Base-by-base conservation (phyloP, 2,113 vertebrate genomes). In the Charadrius vociferus region DNA sequence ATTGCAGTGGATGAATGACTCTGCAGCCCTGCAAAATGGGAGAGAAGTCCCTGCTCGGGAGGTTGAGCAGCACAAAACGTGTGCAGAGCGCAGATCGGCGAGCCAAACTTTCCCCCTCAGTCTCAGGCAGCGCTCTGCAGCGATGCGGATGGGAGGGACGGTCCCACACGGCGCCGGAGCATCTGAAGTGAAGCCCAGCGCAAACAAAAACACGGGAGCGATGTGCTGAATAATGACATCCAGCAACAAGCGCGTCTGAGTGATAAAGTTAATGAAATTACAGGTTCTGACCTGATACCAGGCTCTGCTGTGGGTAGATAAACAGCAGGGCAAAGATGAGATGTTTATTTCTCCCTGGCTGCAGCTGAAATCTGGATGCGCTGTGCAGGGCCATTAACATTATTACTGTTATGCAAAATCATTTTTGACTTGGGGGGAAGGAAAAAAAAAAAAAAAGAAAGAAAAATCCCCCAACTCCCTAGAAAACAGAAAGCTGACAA, bases 241-340 rank as follows among this genome's bases (percentile, higher is more conserved):
- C 61, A 91, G 96, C 82, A 93, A 95, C 90, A 93, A 92, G 83
- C 82, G 6, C 12, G 75, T 95, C 91, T 92, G 87, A 94, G 86
- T 81, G 97, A 97, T 96, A 96, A 98, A 96, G 95, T 96, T 97
- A 98, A 98, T 97, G 96, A 97, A 97, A 97, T 97, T 98, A 95
- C 94, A 92, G 95, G 95, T 96, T 97, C 91, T 97, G 97, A 97
- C 95, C 97, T 94, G 96, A 95, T 97, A 96, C 63, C 43, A 8
- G 86, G 81, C 94, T 96, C 97, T 97, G 97, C 95, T 94, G 88
- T 47, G 81, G 96, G 73, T 73, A 97, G 97, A 98, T 98, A 98
- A 97, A 96, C 91, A 95, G 97, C 93, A 80, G 97, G 96, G 96
- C 95, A 95, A 95, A 96, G 96, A 95, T 96, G 95, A 97, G 93